A percentile compares a stretch with the other conserved stretches of the same genome.
These are phyloP conservation scores for Sylvilagus bachmani DNA, from an alignment of 2,113 vertebrate species.

Conservation along the genomic window DNA sequence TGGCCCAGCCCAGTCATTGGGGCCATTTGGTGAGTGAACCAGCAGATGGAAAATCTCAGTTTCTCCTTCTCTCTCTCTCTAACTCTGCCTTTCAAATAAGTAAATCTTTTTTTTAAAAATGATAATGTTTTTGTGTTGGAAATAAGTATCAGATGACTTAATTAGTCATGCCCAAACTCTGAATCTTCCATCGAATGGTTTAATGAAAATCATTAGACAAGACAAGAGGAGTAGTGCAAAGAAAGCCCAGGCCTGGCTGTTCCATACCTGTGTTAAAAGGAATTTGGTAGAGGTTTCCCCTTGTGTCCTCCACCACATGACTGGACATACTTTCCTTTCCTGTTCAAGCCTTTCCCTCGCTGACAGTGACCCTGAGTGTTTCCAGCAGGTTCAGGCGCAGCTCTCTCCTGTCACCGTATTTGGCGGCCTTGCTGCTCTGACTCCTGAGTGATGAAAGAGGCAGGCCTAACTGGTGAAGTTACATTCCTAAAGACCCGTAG, in stretches of 20 bases:
- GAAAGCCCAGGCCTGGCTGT: neutral
- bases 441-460: conserved; percentile 67
- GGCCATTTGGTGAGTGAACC: too few species aligned
- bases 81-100: too few species aligned
- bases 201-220: conserved; percentile 38
- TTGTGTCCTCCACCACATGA: neutral
- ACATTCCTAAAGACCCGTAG: conserved; percentile 68
- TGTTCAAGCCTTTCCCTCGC: neutral
- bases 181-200: conserved; percentile 7
- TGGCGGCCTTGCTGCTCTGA: conserved; percentile 43
- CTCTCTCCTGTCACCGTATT: conserved; percentile 23
- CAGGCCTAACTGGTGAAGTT: conserved; percentile 77
- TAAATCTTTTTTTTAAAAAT: neutral
- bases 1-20: too few species aligned
- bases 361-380: neutral
- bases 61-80: too few species aligned
- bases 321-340: conserved; percentile 32
- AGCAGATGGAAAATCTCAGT: too few species aligned
- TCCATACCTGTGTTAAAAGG: conserved; percentile 27
- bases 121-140: conserved; percentile 38
- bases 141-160: conserved; percentile 4
- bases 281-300: neutral
- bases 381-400: conserved; percentile 11
- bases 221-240: neutral
- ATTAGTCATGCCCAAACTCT: neutral